Evolutionary conservation across 2,888 invertebrate genomes (phyloP).

Genomic region (Orgyia antiqua): DNA sequence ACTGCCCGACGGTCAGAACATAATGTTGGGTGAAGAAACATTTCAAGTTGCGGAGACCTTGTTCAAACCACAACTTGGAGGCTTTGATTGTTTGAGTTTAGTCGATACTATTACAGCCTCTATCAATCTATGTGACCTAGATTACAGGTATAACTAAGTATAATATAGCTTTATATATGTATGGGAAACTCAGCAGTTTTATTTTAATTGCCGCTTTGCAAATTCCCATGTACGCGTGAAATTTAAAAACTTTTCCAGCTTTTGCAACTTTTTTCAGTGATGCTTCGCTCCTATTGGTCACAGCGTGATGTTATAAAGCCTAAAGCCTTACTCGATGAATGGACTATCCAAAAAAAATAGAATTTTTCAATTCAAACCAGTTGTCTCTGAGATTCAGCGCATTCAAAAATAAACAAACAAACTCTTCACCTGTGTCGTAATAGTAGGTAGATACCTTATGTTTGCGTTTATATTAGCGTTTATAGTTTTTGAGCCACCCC

Average conservation of each 20-base stretch:
- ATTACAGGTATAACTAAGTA: conserved; percentile 55
- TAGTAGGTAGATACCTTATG: background rate
- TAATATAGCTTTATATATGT: background rate
- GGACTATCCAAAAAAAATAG: no score
- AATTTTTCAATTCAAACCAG: background rate
- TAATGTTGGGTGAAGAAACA: conserved; percentile 87
- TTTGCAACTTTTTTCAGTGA: no score
- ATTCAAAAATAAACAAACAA: no score
- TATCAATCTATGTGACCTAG: conserved; percentile 80
- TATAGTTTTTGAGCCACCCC: no score
- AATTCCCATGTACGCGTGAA: no score
- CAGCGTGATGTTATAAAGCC: no score
- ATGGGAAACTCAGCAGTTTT: background rate
- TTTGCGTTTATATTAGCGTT: no score
- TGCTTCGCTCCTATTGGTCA: no score
- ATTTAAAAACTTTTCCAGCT: background rate
- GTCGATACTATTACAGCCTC: conserved; percentile 81
- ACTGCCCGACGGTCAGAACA: conserved; percentile 89
- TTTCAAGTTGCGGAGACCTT: conserved; percentile 91
- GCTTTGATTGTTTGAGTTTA: conserved; percentile 86
- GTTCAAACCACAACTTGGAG: conserved; percentile 89
- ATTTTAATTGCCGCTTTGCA: no score
- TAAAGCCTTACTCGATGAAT: no score
- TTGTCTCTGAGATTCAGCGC: background rate
- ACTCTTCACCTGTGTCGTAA: no score